A percentile compares a stretch with the other conserved stretches of the same genome.
Conservation (phyloP, 2,113 vertebrate genomes). For the Leptobrachium ailaonicum region DNA sequence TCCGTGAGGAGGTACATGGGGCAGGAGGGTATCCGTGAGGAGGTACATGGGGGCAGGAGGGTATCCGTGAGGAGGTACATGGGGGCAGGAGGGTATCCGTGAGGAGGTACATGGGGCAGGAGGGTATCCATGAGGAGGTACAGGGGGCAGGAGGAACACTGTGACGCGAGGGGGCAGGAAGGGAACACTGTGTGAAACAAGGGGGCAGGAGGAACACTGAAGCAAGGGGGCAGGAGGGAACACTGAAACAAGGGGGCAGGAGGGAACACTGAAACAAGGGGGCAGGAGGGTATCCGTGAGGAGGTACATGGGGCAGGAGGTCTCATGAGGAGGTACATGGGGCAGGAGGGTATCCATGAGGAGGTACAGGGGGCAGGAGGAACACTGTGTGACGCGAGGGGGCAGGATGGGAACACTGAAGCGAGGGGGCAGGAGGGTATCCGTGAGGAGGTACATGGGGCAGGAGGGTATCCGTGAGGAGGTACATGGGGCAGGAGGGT, state of each 20-base stretch:
- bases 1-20: not conserved
- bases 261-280: not conserved
- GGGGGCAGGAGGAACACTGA: not conserved
- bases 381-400: too few species aligned
- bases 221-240: not conserved
- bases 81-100: too few species aligned
- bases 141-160: not conserved
- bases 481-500: not conserved
- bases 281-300: not conserved
- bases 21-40: constrained; percentile 23
- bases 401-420: not conserved
- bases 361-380: not conserved
- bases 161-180: not conserved
- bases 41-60: not conserved
- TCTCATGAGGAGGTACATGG: too few species aligned
- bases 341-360: too few species aligned
- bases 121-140: not conserved
- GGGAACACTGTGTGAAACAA: too few species aligned
- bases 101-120: not conserved
- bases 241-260: constrained; percentile 3
- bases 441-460: not conserved
- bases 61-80: not conserved
- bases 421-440: not conserved
- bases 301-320: not conserved
- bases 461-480: not conserved